phyloP scores from a whole-genome alignment of 1,140 invertebrate genomes.

The Psilanteris sp. region DNA sequence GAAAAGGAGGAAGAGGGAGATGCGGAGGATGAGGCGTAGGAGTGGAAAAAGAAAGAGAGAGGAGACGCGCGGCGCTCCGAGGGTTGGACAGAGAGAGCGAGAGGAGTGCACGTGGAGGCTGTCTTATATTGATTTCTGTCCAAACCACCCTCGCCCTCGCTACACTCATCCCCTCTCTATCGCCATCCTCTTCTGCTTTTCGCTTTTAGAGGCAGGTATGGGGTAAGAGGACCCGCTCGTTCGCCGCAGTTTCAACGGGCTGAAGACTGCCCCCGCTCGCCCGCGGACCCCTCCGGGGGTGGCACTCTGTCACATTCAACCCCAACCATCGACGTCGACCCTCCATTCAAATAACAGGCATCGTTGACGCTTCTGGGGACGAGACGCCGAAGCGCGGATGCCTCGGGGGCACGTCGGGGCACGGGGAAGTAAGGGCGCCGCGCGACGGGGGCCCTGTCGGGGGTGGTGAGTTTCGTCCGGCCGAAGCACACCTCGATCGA shows the following conservation, averaged over 20 bases:
- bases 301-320: conserved; percentile 80
- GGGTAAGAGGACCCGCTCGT: conserved; percentile 64
- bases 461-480: conserved; percentile 79
- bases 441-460: conserved; percentile 55
- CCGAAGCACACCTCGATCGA: conserved; percentile 80
- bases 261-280: conserved; percentile 65
- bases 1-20: conserved; percentile 5
- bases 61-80: too few species aligned
- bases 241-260: conserved; percentile 76
- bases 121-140: conserved; percentile 81
- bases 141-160: conserved; percentile 71
- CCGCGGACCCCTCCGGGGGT: conserved; percentile 63
- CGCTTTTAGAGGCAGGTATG: conserved; percentile 69
- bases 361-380: conserved; percentile 65
- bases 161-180: conserved; percentile 31
- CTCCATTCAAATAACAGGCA: conserved; percentile 79
- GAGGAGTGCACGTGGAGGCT: conserved; percentile 72
- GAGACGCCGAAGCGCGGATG: conserved; percentile 53
- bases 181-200: conserved; percentile 51
- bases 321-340: conserved; percentile 67
- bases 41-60: conserved; percentile 6
- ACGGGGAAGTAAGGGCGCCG: conserved; percentile 66
- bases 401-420: conserved; percentile 44
- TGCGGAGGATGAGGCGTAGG: conserved; percentile 2
- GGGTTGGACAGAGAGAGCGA: conserved; percentile 30